These are phyloP conservation scores for Platycnemis pennipes DNA, from an alignment of 2,888 invertebrate genomes.

Conservation along the genomic window DNA sequence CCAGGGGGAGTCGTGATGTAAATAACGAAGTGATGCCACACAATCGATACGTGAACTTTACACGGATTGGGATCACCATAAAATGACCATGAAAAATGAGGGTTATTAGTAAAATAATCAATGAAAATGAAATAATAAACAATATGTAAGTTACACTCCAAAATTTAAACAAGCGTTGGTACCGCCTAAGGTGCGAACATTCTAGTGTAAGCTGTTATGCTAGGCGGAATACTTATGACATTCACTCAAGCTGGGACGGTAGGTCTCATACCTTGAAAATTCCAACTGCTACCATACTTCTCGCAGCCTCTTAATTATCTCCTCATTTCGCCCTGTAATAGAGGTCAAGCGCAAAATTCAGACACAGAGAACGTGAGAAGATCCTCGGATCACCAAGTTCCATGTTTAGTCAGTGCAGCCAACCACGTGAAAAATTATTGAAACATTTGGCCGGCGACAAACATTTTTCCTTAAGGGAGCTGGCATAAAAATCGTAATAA, in stretches of 20 bases:
- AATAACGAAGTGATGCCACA: neutral
- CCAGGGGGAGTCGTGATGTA: neutral
- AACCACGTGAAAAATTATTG: no score
- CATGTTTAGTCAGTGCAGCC: neutral
- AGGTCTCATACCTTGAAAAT: neutral
- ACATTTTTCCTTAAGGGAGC: no score
- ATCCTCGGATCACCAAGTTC: neutral
- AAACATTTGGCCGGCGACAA: no score
- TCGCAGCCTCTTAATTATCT: neutral
- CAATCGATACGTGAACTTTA: neutral
- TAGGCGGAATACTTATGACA: neutral
- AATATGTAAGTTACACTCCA: no score
- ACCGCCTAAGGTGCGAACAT: neutral
- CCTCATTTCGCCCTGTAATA: neutral
- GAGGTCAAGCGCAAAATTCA: neutral
- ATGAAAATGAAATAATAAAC: no score
- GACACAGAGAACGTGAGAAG: no score
- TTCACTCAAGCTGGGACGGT: neutral
- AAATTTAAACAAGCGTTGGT: neutral
- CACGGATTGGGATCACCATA: neutral
- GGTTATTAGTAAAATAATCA: no score
- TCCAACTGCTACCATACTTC: neutral
- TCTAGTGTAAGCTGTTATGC: no score
- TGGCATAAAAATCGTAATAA: no score
- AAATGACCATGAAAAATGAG: no score